phyloP scores from a whole-genome alignment of 2,113 vertebrate genomes.

The Psephotus haematonotus region DNA sequence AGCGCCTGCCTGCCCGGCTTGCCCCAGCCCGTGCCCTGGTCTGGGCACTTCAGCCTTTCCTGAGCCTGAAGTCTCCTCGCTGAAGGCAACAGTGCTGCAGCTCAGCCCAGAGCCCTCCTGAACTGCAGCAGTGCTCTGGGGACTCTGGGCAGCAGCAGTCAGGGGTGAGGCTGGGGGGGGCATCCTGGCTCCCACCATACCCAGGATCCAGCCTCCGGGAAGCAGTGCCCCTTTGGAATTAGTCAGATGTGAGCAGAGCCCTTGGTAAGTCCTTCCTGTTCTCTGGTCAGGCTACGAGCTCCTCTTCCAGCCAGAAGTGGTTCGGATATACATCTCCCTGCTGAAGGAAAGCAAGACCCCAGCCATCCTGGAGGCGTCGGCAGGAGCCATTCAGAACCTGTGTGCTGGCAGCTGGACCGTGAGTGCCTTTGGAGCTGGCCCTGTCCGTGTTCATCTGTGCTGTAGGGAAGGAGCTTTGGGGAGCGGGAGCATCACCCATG shows the following conservation, averaged over 20 bases:
- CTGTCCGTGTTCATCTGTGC: accelerated
- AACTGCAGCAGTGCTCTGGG: neutral
- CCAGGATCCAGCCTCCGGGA: neutral
- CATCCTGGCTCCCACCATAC: neutral
- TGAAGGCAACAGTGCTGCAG: neutral
- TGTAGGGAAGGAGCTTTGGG: neutral
- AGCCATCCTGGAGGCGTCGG: conserved; percentile 90
- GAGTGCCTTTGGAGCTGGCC: neutral
- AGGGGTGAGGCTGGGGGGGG: neutral
- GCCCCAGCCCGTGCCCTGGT: neutral
- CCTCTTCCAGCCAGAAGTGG: conserved; percentile 93
- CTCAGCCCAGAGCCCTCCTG: neutral
- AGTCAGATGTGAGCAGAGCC: neutral
- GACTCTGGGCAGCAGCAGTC: neutral
- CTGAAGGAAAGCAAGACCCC: conserved; percentile 91
- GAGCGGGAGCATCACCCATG: accelerated
- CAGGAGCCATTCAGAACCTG: conserved; percentile 94
- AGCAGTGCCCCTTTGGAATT: neutral
- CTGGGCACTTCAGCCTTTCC: too few relatives aligned
- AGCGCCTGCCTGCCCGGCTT: neutral
- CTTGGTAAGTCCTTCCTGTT: neutral
- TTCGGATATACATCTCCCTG: conserved; percentile 92
- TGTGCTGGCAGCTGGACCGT: conserved; percentile 93
- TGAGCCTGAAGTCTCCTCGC: neutral
- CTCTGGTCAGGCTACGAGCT: conserved; percentile 87